A percentile compares a stretch with the other conserved stretches of the same genome.
phyloP scores from a whole-genome alignment of 2,888 invertebrate species.

The Aphidoletes aphidimyza region DNA sequence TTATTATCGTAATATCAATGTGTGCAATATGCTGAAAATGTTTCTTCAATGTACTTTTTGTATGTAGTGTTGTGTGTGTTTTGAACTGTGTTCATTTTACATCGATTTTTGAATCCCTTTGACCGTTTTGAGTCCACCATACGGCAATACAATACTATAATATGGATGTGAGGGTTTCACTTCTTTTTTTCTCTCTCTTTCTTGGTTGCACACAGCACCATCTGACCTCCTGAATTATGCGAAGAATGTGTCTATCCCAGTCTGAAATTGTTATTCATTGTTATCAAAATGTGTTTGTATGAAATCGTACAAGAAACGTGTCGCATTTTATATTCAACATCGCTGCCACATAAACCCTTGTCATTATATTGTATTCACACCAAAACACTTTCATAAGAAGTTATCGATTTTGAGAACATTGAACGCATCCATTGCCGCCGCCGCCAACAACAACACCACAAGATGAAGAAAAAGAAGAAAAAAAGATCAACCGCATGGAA shows the following conservation, averaged over 20 bases:
- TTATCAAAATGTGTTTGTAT: background rate
- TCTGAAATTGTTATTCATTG: background rate
- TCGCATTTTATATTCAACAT: conserved; percentile 37
- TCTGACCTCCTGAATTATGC: conserved; percentile 6
- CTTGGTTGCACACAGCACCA: background rate
- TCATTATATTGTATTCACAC: conserved; percentile 21
- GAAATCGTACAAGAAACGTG: conserved; percentile 29
- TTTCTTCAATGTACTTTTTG: background rate
- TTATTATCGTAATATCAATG: conserved; percentile 28
- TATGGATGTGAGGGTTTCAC: background rate
- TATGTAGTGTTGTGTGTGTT: background rate
- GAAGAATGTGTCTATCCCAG: conserved; percentile 19
- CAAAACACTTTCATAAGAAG: conserved; percentile 22
- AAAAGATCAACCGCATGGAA: too few species aligned
- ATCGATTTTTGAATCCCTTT: background rate
- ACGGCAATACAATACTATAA: background rate
- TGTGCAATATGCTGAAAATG: conserved; percentile 25
- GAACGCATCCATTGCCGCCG: background rate
- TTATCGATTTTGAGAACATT: conserved; percentile 33
- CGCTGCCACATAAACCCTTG: background rate
- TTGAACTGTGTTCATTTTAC: background rate
- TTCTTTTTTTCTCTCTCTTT: background rate
- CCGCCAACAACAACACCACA: background rate
- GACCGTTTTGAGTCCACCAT: background rate
- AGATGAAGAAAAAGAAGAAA: too few species aligned